Conservation (phyloP, 2,797 vertebrate genomes). For the Lates japonicus region DNA sequence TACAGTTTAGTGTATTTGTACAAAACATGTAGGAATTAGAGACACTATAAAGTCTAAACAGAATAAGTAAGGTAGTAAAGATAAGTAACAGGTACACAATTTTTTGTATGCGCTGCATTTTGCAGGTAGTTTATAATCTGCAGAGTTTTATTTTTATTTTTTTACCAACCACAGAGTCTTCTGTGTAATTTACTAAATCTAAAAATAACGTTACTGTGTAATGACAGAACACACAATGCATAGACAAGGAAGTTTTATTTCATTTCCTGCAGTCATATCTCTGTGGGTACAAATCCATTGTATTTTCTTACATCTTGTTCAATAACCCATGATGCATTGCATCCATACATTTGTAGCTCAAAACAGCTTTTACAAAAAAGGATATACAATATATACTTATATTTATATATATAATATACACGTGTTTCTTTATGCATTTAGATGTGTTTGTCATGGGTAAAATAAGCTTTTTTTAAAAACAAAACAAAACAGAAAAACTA, state of each 20-base stretch:
- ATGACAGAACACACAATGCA: slow-evolving; percentile 85
- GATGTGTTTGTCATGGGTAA: slow-evolving; percentile 79
- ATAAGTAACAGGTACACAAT: background rate
- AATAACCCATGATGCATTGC: slow-evolving; percentile 90
- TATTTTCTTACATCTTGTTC: slow-evolving; percentile 82
- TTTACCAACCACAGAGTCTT: background rate
- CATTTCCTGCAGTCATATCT: slow-evolving; percentile 85
- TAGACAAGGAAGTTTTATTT: slow-evolving; percentile 91
- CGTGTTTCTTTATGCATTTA: slow-evolving; percentile 84
- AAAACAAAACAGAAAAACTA: too few species aligned
- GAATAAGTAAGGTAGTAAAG: background rate
- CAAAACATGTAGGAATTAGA: too few species aligned
- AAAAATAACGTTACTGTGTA: slow-evolving; percentile 22
- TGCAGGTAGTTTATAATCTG: background rate
- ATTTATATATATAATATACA: slow-evolving; percentile 86
- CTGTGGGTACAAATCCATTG: slow-evolving; percentile 86
- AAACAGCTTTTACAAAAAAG: slow-evolving; percentile 90
- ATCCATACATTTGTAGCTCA: slow-evolving; percentile 89
- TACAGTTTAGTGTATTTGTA: too few species aligned
- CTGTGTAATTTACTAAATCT: background rate
- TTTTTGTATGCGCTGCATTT: background rate
- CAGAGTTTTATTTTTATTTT: background rate
- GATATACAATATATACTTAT: slow-evolving; percentile 88
- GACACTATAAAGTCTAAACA: background rate
- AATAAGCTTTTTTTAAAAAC: slow-evolving; percentile 63